phyloP scores from a whole-genome alignment of 1,140 invertebrate genomes.

The Rhyacophila brunnea region DNA sequence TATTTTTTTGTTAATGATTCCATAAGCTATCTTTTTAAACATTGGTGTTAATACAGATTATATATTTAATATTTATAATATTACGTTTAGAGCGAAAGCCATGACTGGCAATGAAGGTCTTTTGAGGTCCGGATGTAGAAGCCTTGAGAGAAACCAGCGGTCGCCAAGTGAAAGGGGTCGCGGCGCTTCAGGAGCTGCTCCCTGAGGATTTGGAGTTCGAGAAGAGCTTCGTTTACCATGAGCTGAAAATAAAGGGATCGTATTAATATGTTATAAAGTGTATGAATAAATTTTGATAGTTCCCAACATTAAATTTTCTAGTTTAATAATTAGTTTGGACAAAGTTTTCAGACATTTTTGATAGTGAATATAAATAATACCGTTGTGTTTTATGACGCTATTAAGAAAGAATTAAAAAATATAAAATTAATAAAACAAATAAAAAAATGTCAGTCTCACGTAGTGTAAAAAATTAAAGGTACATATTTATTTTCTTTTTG shows the following conservation, averaged over 20 bases:
- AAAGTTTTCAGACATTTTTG: no score
- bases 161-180: constrained; percentile 3
- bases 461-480: no score
- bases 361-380: no score
- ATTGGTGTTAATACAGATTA: not conserved
- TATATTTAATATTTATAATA: not conserved
- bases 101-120: not conserved
- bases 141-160: constrained; percentile 8
- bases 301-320: no score
- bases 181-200: not conserved
- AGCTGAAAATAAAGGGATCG: constrained; percentile 13
- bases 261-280: no score
- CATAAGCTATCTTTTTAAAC: not conserved
- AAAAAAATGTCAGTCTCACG: no score
- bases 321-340: no score
- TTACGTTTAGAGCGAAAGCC: constrained; percentile 9
- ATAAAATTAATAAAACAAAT: no score
- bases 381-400: no score
- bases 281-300: no score
- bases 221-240: constrained; percentile 10
- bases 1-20: not conserved
- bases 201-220: not conserved
- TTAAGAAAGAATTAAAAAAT: no score
- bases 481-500: no score
- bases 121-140: constrained; percentile 1